phyloP scores from a whole-genome alignment of 2,113 vertebrate genomes.

The Etheostoma cragini region DNA sequence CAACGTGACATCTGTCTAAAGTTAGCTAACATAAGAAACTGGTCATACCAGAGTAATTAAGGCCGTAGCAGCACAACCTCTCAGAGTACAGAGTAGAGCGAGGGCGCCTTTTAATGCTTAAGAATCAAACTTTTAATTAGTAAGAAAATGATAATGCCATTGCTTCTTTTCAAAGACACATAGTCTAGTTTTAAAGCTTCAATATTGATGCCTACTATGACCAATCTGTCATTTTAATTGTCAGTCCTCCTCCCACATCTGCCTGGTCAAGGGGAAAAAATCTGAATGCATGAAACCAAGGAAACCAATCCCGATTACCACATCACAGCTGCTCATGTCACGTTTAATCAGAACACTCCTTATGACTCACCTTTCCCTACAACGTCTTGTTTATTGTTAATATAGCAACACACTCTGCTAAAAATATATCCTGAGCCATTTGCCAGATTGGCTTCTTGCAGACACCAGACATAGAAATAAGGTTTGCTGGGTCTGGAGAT shows the following conservation, averaged over 20 bases:
- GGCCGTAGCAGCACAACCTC: no score
- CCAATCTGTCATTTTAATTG: neutral
- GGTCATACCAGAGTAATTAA: no score
- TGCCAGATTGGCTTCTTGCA: neutral
- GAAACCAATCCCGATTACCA: conserved; percentile 1
- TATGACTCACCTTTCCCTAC: conserved; percentile 55
- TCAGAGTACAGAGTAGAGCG: neutral
- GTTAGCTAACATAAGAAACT: no score
- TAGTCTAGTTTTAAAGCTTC: neutral
- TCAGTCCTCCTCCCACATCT: neutral
- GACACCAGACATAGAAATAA: conserved; percentile 40
- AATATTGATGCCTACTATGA: neutral
- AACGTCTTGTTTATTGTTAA: conserved; percentile 40
- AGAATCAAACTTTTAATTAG: neutral
- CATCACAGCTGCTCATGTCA: conserved; percentile 18
- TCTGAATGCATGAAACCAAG: neutral
- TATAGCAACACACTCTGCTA: conserved; percentile 49
- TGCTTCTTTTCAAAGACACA: neutral
- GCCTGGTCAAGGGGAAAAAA: conserved; percentile 22
- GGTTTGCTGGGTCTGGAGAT: neutral
- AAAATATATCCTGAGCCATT: neutral
- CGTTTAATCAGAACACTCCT: conserved; percentile 39
- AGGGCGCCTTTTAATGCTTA: neutral
- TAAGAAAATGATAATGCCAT: neutral
- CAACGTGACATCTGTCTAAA: neutral